Base-by-base conservation (phyloP, 2,797 vertebrate genomes). In the Pantherophis alleghaniensis region DNA sequence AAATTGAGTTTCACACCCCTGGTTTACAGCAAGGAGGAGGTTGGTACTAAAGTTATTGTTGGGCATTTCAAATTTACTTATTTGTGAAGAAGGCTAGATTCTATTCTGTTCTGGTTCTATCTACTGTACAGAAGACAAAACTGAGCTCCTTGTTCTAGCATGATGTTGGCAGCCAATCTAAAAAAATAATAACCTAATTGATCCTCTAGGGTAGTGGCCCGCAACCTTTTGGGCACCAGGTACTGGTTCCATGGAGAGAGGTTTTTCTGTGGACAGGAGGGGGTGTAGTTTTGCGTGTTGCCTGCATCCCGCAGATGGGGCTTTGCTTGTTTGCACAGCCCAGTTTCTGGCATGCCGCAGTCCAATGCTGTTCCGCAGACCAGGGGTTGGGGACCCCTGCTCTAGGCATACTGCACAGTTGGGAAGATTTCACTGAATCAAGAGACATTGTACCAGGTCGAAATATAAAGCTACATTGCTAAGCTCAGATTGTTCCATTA, bases 41-140 rank as follows among this genome's bases (percentile, higher is more conserved):
- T 37, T 56, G 20, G 14, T 89, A 51, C 57, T 63, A 94, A 95
- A 94, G 95, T 89, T 94, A 90, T 20, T 86, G 18, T 55, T 93
- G 96, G 96, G 89, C 94, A 95, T 95, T 95, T 42, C 20, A 24
- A 83, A 83, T 83, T 47, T 24, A 83, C 37, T 83, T 83, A 83
- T 83, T 95, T 95, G 87, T 51, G 92, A 55, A 92, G 18, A 22
- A 2, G 5, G 74, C 28, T 0, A 0, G 92, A 37, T 63, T 88
- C 0, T 37, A 24, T 91, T 12, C 18, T 1, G 32, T 69, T 13
- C 20, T 89, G 37, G 32, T 79, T 92, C 20, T 88, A 42, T 69
- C 11, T 51, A 57, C 4, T 37, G 4, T 53, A 32, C 5, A 51
- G 56, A 55, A 32, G 56, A 90, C 26, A 53, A n/a, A 2, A 47